Base-by-base conservation (phyloP, 2,113 vertebrate genomes). In the Pteropus alecto region DNA sequence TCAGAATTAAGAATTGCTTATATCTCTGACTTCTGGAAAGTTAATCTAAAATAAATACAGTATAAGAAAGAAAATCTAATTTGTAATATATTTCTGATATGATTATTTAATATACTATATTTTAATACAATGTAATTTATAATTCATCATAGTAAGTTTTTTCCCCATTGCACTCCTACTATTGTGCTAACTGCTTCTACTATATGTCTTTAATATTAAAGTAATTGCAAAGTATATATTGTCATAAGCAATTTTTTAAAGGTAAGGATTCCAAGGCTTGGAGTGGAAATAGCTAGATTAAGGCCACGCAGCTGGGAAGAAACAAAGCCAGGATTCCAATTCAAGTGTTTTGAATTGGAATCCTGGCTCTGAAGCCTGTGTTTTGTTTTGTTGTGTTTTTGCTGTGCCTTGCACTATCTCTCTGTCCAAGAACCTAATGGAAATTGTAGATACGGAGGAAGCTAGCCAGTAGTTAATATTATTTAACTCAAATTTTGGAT, bases 361-460 rank as follows among this genome's bases (percentile, higher is more conserved):
- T 38, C 38, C 89, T 65, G 35, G 10, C 82, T 95, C 86, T 76
- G 85, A 96, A 71, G 65, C 51, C 38, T 77, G 22, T 94, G 56
- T 82, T 97, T 73, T 83, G 10, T 87, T 96, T 68, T 76, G 7
- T 71, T 96, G 71, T 76, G 7, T 71, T 96, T 77, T 60, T 88
- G 38, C 48, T 82, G 28, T 86, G 38, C 48, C 51, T 87, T 91
- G 51, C 10, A 56, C 68, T 91, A 13, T 94, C 74, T 95, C 71
- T 97, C 43, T 92, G 70, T 81, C 41, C 38, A 87, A 90, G 18
- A 87, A 51, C 68, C 79, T 89, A 97, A 83, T 94, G 84, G 26
- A 76, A 96, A 90, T 92, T 95, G 79, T 51, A 96, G 93, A 90
- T 97, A 90, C 0, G 10, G 61, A 96, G 48, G 65, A 63, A 95